phyloP scores from a whole-genome alignment of 2,113 vertebrate genomes.

The Cettia cetti region DNA sequence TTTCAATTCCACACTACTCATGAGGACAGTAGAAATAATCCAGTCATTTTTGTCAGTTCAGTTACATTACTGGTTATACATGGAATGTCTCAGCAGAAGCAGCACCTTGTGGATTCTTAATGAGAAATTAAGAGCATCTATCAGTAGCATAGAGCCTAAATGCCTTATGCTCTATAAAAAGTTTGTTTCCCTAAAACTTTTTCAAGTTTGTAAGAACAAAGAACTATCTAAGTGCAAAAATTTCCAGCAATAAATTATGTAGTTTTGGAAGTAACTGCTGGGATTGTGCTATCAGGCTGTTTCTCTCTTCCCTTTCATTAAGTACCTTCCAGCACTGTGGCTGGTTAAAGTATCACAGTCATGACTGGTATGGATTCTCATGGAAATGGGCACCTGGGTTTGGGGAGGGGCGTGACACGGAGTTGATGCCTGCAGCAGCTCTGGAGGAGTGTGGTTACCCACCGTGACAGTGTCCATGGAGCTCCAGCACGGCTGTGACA shows the following conservation, averaged over 20 bases:
- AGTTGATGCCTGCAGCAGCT: neutral
- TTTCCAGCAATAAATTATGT: neutral
- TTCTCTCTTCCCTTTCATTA: neutral
- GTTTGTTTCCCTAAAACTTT: neutral
- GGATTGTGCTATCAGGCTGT: neutral
- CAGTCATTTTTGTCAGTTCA: neutral
- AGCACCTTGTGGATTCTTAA: neutral
- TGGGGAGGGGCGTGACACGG: rapidly evolving
- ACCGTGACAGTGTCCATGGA: rapidly evolving
- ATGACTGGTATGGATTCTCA: neutral
- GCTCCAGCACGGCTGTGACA: neutral
- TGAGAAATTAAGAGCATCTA: neutral
- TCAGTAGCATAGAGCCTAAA: rapidly evolving
- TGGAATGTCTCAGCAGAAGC: neutral
- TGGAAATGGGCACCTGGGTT: neutral
- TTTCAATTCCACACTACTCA: neutral
- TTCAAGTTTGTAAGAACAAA: neutral
- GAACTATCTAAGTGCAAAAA: neutral
- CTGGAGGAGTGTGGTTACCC: rapidly evolving
- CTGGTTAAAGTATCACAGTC: neutral
- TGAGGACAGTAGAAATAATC: neutral
- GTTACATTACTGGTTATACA: neutral
- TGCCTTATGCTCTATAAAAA: neutral
- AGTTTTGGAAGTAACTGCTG: neutral
- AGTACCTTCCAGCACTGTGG: neutral